phyloP scores from a whole-genome alignment of 2,113 vertebrate genomes.

The Lichenostomus cassidix region DNA sequence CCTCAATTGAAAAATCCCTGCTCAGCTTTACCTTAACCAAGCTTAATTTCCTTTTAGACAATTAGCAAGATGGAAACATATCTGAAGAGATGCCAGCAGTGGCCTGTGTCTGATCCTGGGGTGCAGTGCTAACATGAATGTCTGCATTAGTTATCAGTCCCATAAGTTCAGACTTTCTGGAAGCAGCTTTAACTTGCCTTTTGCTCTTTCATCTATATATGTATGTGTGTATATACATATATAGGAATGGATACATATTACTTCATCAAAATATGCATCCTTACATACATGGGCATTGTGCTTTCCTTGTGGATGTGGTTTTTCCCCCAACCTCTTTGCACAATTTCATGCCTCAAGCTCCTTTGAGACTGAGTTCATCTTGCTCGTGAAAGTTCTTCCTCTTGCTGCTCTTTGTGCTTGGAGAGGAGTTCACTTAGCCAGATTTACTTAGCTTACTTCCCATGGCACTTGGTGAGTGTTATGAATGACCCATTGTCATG shows the following conservation, averaged over 20 bases:
- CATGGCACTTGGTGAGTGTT: neutral
- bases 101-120: neutral
- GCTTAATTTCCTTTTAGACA: neutral
- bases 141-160: neutral
- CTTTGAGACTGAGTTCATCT: neutral
- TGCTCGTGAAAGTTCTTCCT: neutral
- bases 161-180: neutral
- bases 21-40: neutral
- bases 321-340: too few species aligned
- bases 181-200: neutral
- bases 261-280: neutral
- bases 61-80: neutral
- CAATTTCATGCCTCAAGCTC: neutral
- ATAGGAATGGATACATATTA: neutral
- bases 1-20: neutral
- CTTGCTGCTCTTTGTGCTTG: neutral
- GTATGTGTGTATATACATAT: neutral
- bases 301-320: neutral
- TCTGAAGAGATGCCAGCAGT: neutral
- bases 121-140: neutral
- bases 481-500: neutral
- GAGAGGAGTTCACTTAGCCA: neutral
- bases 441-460: neutral
- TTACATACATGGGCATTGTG: neutral
- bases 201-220: neutral